phyloP scores from a whole-genome alignment of 37 sponge, comb jelly and placozoan species.

The Spongilla lacustris region DNA sequence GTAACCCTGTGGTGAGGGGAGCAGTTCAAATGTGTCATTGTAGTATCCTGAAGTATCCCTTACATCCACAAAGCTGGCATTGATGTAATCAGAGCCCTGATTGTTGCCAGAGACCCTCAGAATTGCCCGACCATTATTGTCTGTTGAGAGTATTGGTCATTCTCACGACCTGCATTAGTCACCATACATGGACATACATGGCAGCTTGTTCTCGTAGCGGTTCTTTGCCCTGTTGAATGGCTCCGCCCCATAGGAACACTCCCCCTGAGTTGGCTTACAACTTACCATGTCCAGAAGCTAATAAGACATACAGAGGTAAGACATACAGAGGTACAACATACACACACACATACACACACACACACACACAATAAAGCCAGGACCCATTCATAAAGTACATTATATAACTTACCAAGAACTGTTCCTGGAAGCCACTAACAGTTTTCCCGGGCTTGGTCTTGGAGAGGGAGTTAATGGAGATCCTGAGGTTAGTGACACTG shows the following conservation, averaged over 20 bases:
- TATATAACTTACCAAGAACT: conserved; percentile 33
- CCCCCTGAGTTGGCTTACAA: conserved; percentile 39
- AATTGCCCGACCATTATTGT: conserved; percentile 46
- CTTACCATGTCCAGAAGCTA: conserved; percentile 73
- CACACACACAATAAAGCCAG: neutral
- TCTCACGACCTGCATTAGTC: neutral
- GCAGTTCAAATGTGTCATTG: neutral
- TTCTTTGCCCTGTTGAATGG: conserved; percentile 69
- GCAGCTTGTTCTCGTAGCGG: conserved; percentile 41
- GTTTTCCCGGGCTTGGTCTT: conserved; percentile 52
- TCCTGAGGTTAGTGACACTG: conserved; percentile 19
- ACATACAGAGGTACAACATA: too few species aligned
- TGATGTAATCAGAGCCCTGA: conserved; percentile 73
- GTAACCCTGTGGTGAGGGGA: conserved; percentile 46
- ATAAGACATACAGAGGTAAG: neutral
- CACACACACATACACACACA: neutral
- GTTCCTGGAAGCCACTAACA: conserved; percentile 52
- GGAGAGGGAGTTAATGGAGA: conserved; percentile 24
- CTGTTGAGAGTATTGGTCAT: conserved; percentile 2
- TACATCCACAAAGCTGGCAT: conserved; percentile 80
- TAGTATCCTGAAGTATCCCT: conserved; percentile 6
- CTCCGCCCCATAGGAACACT: conserved; percentile 46
- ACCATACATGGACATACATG: conserved; percentile 29
- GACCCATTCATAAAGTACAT: neutral
- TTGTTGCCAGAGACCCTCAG: conserved; percentile 55